Evolutionary conservation across 2,797 vertebrate genomes (phyloP).

Genomic region (Myoxocephalus aenaeus): DNA sequence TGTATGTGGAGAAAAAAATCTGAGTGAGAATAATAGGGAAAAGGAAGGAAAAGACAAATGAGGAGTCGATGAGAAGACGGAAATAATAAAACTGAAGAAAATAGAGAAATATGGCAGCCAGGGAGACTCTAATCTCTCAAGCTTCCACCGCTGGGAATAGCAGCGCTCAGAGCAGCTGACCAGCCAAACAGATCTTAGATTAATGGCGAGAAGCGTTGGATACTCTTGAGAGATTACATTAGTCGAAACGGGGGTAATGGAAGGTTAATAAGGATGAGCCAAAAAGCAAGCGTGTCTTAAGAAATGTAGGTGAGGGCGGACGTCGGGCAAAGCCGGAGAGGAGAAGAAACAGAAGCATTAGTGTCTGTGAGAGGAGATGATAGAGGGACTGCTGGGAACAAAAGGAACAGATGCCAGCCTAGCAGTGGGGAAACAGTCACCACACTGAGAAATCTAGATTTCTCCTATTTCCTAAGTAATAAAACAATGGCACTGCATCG

Average conservation of each 20-base stretch:
- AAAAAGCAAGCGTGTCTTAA: slow-evolving; percentile 53
- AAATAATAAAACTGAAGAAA: not conserved
- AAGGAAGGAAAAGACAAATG: slow-evolving; percentile 13
- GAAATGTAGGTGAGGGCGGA: slow-evolving; percentile 59
- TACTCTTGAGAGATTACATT: slow-evolving; percentile 57
- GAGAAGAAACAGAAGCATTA: slow-evolving; percentile 62
- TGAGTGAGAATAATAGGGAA: slow-evolving; percentile 14
- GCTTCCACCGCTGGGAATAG: slow-evolving; percentile 24
- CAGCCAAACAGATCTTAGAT: slow-evolving; percentile 55
- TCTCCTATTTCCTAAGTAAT: slow-evolving; percentile 78
- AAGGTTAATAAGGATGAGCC: slow-evolving; percentile 66
- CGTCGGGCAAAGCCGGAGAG: slow-evolving; percentile 49
- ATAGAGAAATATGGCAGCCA: not conserved
- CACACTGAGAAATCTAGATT: slow-evolving; percentile 77
- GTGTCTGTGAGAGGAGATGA: slow-evolving; percentile 67
- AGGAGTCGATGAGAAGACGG: not conserved
- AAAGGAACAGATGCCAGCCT: slow-evolving; percentile 78
- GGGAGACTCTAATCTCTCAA: slow-evolving; percentile 10
- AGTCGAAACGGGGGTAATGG: slow-evolving; percentile 54
- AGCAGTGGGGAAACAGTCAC: slow-evolving; percentile 73
- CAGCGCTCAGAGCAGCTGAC: slow-evolving; percentile 51
- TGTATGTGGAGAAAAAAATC: slow-evolving; percentile 3
- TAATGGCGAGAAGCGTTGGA: slow-evolving; percentile 32
- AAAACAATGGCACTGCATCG: slow-evolving; percentile 78
- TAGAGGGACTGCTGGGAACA: slow-evolving; percentile 62